These are phyloP conservation scores for Drosophila eohydei DNA, from an alignment of 2,888 invertebrate genomes.

Conservation along the genomic window DNA sequence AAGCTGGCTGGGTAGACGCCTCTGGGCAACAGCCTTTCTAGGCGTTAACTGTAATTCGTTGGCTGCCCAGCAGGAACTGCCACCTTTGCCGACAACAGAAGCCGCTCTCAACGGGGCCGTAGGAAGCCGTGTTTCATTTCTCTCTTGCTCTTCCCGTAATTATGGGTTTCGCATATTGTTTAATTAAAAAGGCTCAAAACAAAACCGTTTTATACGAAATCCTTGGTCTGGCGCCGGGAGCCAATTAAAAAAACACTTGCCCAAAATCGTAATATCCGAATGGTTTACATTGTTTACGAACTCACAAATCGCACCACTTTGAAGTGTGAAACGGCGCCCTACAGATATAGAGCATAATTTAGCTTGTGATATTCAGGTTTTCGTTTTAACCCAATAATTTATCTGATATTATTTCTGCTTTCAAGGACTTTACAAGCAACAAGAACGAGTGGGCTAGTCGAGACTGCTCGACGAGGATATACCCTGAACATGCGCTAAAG, in stretches of 20 bases:
- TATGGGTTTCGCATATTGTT: constrained; percentile 73
- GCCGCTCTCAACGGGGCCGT: constrained; percentile 25
- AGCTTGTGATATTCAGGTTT: constrained; percentile 15
- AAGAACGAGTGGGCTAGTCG: too few species aligned
- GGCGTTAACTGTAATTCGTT: constrained; percentile 75
- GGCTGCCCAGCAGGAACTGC: constrained; percentile 74
- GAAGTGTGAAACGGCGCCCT: constrained; percentile 23
- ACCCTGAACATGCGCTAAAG: too few species aligned
- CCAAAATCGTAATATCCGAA: constrained; percentile 23
- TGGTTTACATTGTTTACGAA: constrained; percentile 31
- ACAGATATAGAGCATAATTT: constrained; percentile 10
- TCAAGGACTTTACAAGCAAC: not conserved
- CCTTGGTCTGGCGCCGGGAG: constrained; percentile 70
- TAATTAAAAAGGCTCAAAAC: constrained; percentile 72
- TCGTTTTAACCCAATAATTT: not conserved
- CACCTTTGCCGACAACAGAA: constrained; percentile 63
- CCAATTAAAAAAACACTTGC: constrained; percentile 64
- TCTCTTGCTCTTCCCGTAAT: constrained; percentile 45
- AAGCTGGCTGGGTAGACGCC: constrained; percentile 65
- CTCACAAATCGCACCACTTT: constrained; percentile 8
- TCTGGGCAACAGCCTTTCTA: constrained; percentile 66
- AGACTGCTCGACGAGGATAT: too few species aligned
- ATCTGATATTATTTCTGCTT: not conserved
- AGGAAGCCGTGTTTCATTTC: constrained; percentile 21
- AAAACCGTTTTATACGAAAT: constrained; percentile 49